A percentile compares a stretch with the other conserved stretches of the same genome.
Conservation (phyloP, 2,888 invertebrate genomes). For the Callosobruchus maculatus region DNA sequence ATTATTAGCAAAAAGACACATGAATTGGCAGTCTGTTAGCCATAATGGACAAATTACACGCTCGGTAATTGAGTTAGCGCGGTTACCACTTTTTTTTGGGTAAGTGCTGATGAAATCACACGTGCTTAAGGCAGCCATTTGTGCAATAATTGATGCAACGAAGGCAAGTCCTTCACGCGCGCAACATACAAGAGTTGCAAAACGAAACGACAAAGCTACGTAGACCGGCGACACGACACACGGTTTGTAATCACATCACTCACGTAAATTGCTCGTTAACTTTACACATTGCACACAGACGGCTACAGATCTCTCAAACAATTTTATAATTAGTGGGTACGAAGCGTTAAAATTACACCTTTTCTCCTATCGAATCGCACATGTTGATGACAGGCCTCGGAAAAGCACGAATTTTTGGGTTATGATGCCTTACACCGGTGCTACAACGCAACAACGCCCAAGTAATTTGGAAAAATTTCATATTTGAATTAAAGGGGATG, state of each 20-base stretch:
- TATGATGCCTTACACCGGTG: too few species aligned
- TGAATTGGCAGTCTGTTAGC: background rate
- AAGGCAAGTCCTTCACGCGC: background rate
- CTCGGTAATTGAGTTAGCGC: background rate
- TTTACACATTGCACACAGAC: background rate
- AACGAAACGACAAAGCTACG: background rate
- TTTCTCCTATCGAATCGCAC: too few species aligned
- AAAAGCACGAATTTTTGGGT: too few species aligned
- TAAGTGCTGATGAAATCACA: background rate
- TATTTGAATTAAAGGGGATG: too few species aligned
- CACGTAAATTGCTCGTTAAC: background rate
- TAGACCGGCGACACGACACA: background rate
- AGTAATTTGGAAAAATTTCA: too few species aligned
- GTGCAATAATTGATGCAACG: background rate
- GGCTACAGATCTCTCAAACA: background rate
- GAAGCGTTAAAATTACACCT: background rate
- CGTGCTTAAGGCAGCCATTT: background rate
- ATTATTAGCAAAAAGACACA: background rate
- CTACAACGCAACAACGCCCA: too few species aligned
- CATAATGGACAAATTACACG: background rate
- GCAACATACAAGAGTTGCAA: background rate
- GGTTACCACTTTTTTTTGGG: background rate
- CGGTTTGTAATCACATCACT: background rate
- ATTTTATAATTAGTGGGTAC: background rate
- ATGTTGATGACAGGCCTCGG: too few species aligned